Evolutionary conservation across 2,888 invertebrate species (phyloP).

Genomic region (Eupsilia transversa): DNA sequence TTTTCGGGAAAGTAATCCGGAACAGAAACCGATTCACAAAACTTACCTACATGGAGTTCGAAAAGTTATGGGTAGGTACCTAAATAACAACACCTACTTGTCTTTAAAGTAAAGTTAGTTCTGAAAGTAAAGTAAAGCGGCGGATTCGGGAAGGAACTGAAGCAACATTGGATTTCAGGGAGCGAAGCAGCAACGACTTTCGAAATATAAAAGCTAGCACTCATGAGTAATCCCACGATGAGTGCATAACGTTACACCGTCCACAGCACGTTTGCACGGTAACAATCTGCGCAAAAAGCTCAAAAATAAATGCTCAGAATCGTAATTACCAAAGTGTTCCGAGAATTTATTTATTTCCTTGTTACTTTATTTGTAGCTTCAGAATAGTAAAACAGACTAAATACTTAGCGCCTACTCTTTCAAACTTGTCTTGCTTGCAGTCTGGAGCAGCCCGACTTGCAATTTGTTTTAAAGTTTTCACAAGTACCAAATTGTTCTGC

Average conservation of each 20-base stretch:
- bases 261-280: background rate
- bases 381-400: conserved; percentile 5
- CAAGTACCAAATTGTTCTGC: conserved; percentile 6
- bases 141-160: background rate
- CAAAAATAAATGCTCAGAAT: background rate
- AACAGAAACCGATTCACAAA: background rate
- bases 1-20: background rate
- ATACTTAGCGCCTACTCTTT: conserved; percentile 12
- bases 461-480: conserved; percentile 33
- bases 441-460: conserved; percentile 1
- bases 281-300: background rate
- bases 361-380: conserved; percentile 11
- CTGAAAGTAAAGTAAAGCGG: background rate
- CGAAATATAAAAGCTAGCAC: background rate
- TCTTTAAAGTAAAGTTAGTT: too few species aligned
- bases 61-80: background rate
- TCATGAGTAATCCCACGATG: background rate
- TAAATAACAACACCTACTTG: background rate
- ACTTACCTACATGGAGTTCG: background rate
- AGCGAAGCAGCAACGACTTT: background rate
- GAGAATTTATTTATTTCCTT: background rate
- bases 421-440: conserved; percentile 5
- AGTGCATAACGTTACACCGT: too few species aligned
- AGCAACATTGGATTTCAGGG: background rate
- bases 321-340: conserved; percentile 1